Base-by-base conservation (phyloP, 2,113 vertebrate genomes). In the Plecotus auritus region DNA sequence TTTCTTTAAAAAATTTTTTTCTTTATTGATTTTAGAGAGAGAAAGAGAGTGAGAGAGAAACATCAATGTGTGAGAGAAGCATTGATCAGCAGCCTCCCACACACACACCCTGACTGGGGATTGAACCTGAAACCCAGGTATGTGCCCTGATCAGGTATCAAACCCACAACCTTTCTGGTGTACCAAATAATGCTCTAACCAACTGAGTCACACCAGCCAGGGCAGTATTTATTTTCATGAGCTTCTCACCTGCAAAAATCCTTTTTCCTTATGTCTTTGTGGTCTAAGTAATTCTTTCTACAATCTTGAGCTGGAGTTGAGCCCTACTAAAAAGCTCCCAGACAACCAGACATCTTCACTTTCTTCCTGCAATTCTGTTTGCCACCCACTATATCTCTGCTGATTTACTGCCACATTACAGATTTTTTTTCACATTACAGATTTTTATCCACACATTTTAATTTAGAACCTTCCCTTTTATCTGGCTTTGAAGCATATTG, bases 361-460 rank as follows among this genome's bases (percentile, higher is more conserved):
- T 93, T 94, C 66, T 93, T 14, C 77, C 70, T 80, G 83, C 18
- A 91, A 84, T 70, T 93, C 37, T 95, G 32, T 89, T 89, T 97
- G 51, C 67, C 81, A 16, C 64, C 54, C 40, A 93, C 32, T 72
- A n/a, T 47, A 85, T 93, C 37, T 64, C 8, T 64, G 90, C 18
- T 85, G 32, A 45, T 77, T 90, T 54, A 28, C 4, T 81, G 23
- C 42, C 73, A 94, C 14, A 90, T 78, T 85, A 93, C 45, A 5
- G 82, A 93, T 88, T 95, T 97, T 86, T 85, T 56, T 56, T 56
- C 73, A 94, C 12, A 90, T 78, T 86, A 93, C 35, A 5, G 82
- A 93, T 87, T 96, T 97, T 86, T 86, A 81, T 81, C 23, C 83
- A 45, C 26, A 88, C 5, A 86, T 97, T 90, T 81, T 97, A 94